Conservation (phyloP, 1,140 invertebrate genomes). For the Drosophila yakuba region DNA sequence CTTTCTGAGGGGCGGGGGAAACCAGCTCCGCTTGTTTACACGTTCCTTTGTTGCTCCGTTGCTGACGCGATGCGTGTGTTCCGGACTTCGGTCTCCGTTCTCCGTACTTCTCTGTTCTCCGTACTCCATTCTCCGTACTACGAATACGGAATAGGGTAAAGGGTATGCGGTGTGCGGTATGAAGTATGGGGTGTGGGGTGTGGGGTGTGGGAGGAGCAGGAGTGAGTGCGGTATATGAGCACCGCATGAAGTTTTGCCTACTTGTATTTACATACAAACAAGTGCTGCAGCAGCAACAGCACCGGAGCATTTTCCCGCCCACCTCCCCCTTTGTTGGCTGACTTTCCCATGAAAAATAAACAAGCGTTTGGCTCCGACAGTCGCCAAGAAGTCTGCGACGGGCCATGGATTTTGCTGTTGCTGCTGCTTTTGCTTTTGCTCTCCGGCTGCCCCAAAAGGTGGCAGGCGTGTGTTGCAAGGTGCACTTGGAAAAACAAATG, state of each 20-base stretch:
- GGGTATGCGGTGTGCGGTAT: neutral
- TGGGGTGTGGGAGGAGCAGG: neutral
- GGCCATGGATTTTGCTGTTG: constrained; percentile 44
- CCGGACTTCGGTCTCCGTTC: constrained; percentile 14
- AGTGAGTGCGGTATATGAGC: constrained; percentile 15
- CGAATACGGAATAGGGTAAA: constrained; percentile 8
- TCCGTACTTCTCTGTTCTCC: neutral
- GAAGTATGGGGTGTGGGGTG: neutral
- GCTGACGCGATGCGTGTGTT: constrained; percentile 71
- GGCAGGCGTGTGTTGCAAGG: constrained; percentile 10
- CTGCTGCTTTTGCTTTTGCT: constrained; percentile 30
- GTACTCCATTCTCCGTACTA: neutral
- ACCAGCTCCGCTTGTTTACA: constrained; percentile 73
- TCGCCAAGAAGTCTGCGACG: constrained; percentile 79
- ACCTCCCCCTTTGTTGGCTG: constrained; percentile 22
- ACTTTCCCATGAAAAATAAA: constrained; percentile 82
- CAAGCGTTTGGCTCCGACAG: constrained; percentile 68
- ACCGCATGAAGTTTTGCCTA: constrained; percentile 80
- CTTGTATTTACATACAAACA: constrained; percentile 80
- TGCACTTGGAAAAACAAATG: constrained; percentile 18
- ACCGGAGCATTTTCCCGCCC: constrained; percentile 23
- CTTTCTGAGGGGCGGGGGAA: constrained; percentile 12
- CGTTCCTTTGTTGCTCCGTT: constrained; percentile 71
- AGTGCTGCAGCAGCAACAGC: constrained; percentile 32
- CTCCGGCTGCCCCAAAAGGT: constrained; percentile 24